These are phyloP conservation scores for Apostichopus parvimensis DNA, from an alignment of 35 echinoderm and acorn worm species.

Conservation along the genomic window DNA sequence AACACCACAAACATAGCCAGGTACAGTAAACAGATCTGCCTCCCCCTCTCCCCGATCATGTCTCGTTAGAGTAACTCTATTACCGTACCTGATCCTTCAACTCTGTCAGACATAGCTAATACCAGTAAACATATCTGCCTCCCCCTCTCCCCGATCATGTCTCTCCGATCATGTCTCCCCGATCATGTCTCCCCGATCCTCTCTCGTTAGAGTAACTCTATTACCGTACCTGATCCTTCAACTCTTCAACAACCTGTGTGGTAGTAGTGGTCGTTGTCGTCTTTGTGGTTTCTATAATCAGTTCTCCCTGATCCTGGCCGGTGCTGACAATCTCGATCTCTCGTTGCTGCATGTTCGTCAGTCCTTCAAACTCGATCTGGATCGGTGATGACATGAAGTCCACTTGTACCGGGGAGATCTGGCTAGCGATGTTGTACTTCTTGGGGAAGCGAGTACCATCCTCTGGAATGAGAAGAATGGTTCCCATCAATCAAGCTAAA, in stretches of 20 bases:
- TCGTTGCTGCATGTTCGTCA: constrained; percentile 39
- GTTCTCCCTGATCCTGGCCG: constrained; percentile 41
- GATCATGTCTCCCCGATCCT: too few relatives aligned
- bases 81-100: constrained; percentile 74
- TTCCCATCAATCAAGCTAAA: neutral
- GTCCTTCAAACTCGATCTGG: constrained; percentile 61
- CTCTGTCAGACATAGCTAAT: constrained; percentile 8
- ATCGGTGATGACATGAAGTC: constrained; percentile 64
- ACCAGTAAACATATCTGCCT: too few relatives aligned
- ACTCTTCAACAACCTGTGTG: constrained; percentile 56
- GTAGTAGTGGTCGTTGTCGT: neutral
- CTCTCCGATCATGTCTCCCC: too few relatives aligned
- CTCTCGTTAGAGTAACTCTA: neutral
- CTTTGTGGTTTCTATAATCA: constrained; percentile 41
- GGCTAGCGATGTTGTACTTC: constrained; percentile 68
- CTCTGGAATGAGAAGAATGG: constrained; percentile 22
- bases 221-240: constrained; percentile 72
- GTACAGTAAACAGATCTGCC: too few relatives aligned
- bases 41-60: too few relatives aligned
- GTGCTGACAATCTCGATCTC: constrained; percentile 71
- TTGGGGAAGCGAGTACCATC: constrained; percentile 55
- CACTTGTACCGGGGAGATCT: constrained; percentile 70
- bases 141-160: too few relatives aligned
- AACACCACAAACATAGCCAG: too few relatives aligned
- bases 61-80: neutral